phyloP scores from a whole-genome alignment of 2,888 invertebrate species.

The Dicycla oo region DNA sequence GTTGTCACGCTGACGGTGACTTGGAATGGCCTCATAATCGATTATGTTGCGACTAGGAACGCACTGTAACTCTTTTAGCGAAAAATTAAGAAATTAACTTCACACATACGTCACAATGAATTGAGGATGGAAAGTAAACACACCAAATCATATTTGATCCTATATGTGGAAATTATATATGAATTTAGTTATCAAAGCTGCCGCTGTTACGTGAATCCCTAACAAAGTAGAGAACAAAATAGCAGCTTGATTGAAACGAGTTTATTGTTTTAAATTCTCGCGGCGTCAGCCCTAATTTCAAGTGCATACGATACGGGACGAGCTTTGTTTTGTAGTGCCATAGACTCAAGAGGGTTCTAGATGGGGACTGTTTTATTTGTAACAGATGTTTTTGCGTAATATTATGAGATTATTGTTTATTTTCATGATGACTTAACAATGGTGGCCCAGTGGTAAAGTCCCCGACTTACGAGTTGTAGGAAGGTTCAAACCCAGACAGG shows the following conservation, averaged over 20 bases:
- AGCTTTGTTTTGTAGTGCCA: conserved; percentile 70
- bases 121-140: background rate
- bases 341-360: conserved; percentile 60
- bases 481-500: too few species aligned
- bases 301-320: conserved; percentile 68
- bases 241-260: conserved; percentile 44
- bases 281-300: conserved; percentile 66
- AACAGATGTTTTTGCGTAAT: background rate
- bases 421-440: too few species aligned
- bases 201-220: conserved; percentile 36
- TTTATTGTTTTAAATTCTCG: conserved; percentile 54
- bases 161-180: background rate
- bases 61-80: too few species aligned
- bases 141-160: background rate
- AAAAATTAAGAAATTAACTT: background rate
- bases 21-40: too few species aligned
- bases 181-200: background rate
- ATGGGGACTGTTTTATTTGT: background rate
- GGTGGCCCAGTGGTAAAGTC: too few species aligned
- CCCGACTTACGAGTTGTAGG: too few species aligned
- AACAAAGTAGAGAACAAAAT: conserved; percentile 35
- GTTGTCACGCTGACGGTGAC: too few species aligned
- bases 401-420: background rate
- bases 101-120: background rate
- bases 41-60: too few species aligned